phyloP scores from a whole-genome alignment of 2,797 vertebrate genomes.

The Sebastes hubbsi region DNA sequence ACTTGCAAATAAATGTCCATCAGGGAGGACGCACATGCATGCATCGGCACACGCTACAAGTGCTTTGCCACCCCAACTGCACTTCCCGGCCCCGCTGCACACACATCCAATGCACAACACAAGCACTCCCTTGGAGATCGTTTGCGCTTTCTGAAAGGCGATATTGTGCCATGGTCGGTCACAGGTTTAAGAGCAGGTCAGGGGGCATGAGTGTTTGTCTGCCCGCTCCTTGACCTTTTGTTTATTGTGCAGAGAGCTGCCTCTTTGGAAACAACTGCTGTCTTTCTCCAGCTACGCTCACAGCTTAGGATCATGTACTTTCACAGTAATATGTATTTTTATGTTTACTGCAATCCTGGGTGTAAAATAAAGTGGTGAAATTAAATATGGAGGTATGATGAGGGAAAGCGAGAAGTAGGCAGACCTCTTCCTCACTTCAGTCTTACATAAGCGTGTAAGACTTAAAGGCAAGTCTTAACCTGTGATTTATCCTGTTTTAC shows the following conservation, averaged over 20 bases:
- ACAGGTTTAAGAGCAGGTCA: conserved; percentile 35
- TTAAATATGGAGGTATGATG: background rate
- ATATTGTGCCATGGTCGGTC: background rate
- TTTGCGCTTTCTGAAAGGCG: conserved; percentile 26
- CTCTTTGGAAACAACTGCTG: background rate
- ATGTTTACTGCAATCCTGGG: conserved; percentile 20
- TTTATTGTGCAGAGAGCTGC: conserved; percentile 21
- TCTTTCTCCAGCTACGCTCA: background rate
- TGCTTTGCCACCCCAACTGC: background rate
- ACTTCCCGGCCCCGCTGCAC: background rate
- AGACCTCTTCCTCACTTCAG: background rate
- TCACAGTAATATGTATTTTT: background rate
- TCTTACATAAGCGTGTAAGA: conserved; percentile 49
- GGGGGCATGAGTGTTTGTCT: conserved; percentile 11
- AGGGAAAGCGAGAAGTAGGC: background rate
- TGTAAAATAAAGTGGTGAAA: conserved; percentile 21
- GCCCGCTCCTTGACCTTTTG: conserved; percentile 21
- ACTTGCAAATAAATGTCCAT: background rate
- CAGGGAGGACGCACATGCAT: background rate
- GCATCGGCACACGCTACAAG: background rate
- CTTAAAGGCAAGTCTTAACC: conserved; percentile 52
- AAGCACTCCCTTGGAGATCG: background rate
- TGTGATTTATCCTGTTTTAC: conserved; percentile 72
- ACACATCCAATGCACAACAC: background rate
- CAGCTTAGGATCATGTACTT: background rate